phyloP scores from a whole-genome alignment of 2,888 invertebrate genomes.

The Drosophila hamatofila region DNA sequence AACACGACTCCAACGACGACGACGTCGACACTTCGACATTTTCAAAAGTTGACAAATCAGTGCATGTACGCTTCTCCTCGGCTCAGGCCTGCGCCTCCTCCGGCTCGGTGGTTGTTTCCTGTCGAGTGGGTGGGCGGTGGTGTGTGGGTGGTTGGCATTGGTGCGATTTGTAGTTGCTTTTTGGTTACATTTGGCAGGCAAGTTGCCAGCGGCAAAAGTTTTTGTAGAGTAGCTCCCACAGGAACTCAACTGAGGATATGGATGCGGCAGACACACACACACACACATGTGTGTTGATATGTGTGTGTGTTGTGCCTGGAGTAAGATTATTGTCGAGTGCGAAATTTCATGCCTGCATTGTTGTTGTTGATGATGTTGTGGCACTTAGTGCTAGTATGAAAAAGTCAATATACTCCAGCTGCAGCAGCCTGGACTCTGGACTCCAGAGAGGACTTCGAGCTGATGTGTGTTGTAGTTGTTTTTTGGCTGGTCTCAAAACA shows the following conservation, averaged over 20 bases:
- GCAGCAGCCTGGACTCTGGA: conserved; percentile 8
- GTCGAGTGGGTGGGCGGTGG: conserved; percentile 4
- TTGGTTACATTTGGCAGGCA: conserved; percentile 65
- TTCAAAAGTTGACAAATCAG: conserved; percentile 82
- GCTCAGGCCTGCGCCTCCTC: conserved; percentile 10
- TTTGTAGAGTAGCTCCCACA: conserved; percentile 70
- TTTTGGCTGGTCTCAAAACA: conserved; percentile 28
- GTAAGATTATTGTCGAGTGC: conserved; percentile 73
- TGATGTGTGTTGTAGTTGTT: conserved; percentile 4
- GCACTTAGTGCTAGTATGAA: conserved; percentile 59
- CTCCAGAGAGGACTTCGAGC: conserved; percentile 1
- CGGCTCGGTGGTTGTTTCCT: conserved; percentile 59
- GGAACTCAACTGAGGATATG: conserved; percentile 46
- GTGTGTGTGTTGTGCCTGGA: conserved; percentile 52
- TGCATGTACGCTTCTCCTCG: conserved; percentile 61
- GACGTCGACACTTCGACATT: conserved; percentile 77
- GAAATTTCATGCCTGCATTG: conserved; percentile 75
- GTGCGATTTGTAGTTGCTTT: conserved; percentile 75
- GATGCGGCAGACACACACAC: conserved; percentile 9
- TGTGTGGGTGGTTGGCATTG: conserved; percentile 23
- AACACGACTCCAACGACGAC: conserved; percentile 42
- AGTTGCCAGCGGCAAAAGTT: conserved; percentile 66
- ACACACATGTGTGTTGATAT: conserved; percentile 25
- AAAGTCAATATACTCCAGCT: conserved; percentile 58
- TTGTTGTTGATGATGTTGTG: conserved; percentile 64